These are phyloP conservation scores for Mya arenaria DNA, from an alignment of 1,140 invertebrate genomes.

Conservation along the genomic window DNA sequence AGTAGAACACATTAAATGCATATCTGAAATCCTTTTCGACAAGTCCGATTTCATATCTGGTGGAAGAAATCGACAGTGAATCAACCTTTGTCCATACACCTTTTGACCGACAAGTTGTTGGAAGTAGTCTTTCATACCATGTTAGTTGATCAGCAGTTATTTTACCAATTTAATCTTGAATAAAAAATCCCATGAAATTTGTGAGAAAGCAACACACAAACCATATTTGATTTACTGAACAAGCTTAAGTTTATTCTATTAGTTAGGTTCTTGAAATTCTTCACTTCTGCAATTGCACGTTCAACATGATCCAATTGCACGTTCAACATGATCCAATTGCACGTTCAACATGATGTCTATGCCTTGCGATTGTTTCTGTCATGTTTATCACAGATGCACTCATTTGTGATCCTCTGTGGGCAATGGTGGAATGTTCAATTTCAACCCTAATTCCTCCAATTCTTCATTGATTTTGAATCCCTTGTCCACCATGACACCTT, in stretches of 20 bases:
- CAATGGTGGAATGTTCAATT: slow-evolving; percentile 27
- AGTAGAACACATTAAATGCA: too few species aligned
- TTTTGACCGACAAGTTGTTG: not conserved
- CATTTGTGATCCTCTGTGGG: slow-evolving; percentile 1
- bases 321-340: too few species aligned
- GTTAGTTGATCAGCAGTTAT: not conserved
- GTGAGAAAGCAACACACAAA: slow-evolving; percentile 34
- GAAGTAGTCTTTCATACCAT: not conserved
- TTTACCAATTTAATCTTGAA: not conserved
- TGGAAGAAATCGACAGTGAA: not conserved
- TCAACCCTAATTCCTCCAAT: not conserved
- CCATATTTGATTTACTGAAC: slow-evolving; percentile 49
- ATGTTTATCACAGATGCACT: not conserved
- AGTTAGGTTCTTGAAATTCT: slow-evolving; percentile 40
- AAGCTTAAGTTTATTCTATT: slow-evolving; percentile 6
- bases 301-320: too few species aligned
- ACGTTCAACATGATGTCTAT: not conserved
- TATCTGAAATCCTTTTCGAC: not conserved
- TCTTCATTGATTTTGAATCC: slow-evolving; percentile 20
- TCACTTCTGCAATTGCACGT: slow-evolving; percentile 10
- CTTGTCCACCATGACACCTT: slow-evolving; percentile 40
- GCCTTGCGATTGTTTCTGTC: not conserved
- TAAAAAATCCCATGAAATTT: slow-evolving; percentile 23
- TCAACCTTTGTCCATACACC: not conserved
- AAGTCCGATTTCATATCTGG: not conserved